These are phyloP conservation scores for Poecilia wingei DNA, from an alignment of 2,797 vertebrate species.

Conservation along the genomic window DNA sequence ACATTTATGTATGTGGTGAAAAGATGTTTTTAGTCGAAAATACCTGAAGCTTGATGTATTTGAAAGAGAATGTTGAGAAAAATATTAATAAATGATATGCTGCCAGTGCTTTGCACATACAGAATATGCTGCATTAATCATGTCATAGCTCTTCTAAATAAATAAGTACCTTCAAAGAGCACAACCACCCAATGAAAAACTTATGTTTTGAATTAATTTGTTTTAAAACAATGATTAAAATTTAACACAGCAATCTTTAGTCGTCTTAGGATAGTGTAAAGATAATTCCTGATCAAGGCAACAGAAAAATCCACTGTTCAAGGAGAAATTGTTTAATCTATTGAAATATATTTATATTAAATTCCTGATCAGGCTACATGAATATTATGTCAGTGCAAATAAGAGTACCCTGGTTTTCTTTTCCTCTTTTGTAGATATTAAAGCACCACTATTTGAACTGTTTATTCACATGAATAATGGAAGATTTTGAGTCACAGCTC, in stretches of 20 bases:
- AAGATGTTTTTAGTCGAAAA: slow-evolving; percentile 6
- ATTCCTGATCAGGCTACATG: not conserved
- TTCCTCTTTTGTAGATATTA: not conserved
- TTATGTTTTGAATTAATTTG: not conserved
- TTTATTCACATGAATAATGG: slow-evolving; percentile 10
- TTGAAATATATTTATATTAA: not conserved
- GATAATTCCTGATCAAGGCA: not conserved
- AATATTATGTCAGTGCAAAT: not conserved
- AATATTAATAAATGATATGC: not conserved
- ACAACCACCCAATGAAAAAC: not conserved
- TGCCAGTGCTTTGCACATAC: not conserved
- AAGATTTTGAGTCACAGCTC: not conserved
- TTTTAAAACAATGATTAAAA: not conserved
- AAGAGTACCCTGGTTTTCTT: not conserved
- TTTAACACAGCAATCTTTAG: slow-evolving; percentile 6
- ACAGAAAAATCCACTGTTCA: not conserved
- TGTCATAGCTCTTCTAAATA: not conserved
- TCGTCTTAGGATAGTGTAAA: not conserved
- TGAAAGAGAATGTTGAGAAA: slow-evolving; percentile 8
- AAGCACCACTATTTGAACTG: not conserved
- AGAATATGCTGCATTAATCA: slow-evolving; percentile 14
- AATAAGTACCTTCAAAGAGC: not conserved
- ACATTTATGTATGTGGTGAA: slow-evolving; percentile 34
- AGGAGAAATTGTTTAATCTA: not conserved
- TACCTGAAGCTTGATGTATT: slow-evolving; percentile 11